Evolutionary conservation across 2,113 vertebrate species (phyloP), one percentile per base, ranked within the genome.

Genomic region (Zapus hudsonius): DNA sequence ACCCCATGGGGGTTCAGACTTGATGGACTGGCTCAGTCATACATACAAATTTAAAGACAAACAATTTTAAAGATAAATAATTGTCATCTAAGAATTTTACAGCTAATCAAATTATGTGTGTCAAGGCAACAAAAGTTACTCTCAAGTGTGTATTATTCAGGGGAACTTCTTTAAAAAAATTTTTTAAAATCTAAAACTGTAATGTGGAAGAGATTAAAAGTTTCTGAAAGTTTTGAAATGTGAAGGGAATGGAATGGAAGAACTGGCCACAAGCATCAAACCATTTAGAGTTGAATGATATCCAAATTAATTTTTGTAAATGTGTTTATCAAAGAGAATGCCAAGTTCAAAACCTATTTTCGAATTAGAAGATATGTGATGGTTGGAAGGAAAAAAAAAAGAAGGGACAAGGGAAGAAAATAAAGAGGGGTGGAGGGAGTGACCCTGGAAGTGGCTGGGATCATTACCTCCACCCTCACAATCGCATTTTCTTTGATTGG

Each of bases 271-370:
- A 81, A 64, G 57, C 64, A 64, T 29, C n/a, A 27, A 92, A 70
- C 36, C 31, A 42, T 70, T 96, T 90, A 79, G 64, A 93, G 89
- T 0, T 55, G 69, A 95, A 38, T 61, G 7, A 79, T 70, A 42
- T 64, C n/a, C 83, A 72, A 83, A 92, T 69, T 79, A 82, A 59
- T 89, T 59, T 92, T 84, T 87, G 22, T 78, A 75, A 91, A 47
- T 85, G 44, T 67, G 44, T 16, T 89, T 88, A 67, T 67, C 64
- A 95, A 95, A 85, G 7, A 79, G 31, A 20, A 83, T 80, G 61
- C 19, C 55, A 86, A 75, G 64, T 95, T 92, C 9, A 72, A 86
- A 94, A 76, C 57, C 63, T 88, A 52, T 80, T 87, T 93, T 93
- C 40, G 90, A 82, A 73, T 72, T 91, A 79, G 44, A 74, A 93